Evolutionary conservation across 1,140 invertebrate species (phyloP).

Genomic region (Drosophila punjabiensis): DNA sequence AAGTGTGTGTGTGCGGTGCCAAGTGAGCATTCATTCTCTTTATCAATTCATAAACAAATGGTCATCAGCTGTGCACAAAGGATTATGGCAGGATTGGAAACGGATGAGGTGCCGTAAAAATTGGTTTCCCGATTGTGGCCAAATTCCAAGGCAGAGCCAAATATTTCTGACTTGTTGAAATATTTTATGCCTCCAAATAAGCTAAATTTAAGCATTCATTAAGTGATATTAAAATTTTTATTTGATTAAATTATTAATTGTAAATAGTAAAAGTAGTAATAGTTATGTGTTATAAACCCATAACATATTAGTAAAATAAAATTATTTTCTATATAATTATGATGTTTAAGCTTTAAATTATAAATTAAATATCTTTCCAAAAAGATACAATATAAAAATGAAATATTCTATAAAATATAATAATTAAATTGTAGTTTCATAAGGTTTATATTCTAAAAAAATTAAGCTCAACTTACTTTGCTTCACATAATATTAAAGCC

Average conservation of each 20-base stretch:
- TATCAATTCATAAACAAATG: constrained; percentile 69
- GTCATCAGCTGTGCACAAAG: constrained; percentile 58
- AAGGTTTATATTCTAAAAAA: neutral
- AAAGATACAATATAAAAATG: neutral
- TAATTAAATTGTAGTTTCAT: neutral
- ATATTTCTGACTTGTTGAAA: neutral
- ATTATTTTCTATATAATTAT: neutral
- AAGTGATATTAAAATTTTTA: neutral
- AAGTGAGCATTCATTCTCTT: constrained; percentile 35
- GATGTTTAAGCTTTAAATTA: neutral
- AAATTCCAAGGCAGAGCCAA: neutral
- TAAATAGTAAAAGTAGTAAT: neutral
- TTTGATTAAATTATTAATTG: neutral
- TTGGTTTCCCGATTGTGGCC: neutral
- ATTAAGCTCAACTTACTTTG: neutral
- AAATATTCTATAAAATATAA: neutral
- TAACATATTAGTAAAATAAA: too few species aligned
- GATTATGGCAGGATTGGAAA: constrained; percentile 17
- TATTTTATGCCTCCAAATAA: neutral
- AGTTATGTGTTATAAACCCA: too few species aligned
- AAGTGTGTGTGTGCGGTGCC: neutral
- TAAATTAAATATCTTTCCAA: neutral
- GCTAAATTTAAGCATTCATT: neutral
- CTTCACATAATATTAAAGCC: neutral
- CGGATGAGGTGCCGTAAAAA: neutral